These are phyloP conservation scores for Nylanderia fulva DNA, from an alignment of 1,140 invertebrate species.

Conservation along the genomic window DNA sequence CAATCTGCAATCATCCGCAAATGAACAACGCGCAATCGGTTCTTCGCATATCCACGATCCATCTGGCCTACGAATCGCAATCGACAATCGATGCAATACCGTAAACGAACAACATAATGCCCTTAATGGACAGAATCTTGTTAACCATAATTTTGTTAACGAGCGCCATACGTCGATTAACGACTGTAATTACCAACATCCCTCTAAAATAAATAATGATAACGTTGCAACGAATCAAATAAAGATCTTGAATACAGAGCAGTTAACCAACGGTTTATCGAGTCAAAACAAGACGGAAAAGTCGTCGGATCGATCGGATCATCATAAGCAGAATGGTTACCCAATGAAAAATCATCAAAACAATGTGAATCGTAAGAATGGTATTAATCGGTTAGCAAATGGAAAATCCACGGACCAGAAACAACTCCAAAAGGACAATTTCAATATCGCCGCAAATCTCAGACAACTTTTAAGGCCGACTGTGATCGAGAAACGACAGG, in stretches of 20 bases:
- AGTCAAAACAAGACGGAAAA: conserved; percentile 2
- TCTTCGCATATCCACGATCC: conserved; percentile 81
- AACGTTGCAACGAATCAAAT: background rate
- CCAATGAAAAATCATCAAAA: conserved; percentile 22
- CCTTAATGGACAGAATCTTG: conserved; percentile 26
- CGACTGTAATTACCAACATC: background rate
- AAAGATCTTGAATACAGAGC: conserved; percentile 32
- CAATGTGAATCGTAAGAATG: conserved; percentile 32
- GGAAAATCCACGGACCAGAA: conserved; percentile 32
- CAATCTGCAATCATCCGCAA: conserved; percentile 71
- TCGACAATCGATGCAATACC: conserved; percentile 38
- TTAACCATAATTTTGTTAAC: conserved; percentile 41
- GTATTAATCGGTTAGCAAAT: conserved; percentile 48
- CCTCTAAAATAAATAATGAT: conserved; percentile 20
- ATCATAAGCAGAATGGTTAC: conserved; percentile 42
- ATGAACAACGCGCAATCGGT: conserved; percentile 58
- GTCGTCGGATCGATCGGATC: conserved; percentile 24
- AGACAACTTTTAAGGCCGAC: conserved; percentile 86
- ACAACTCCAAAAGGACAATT: conserved; percentile 61
- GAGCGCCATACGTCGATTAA: conserved; percentile 39
- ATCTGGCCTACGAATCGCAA: conserved; percentile 76
- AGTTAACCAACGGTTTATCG: conserved; percentile 9
- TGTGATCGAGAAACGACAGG: conserved; percentile 81
- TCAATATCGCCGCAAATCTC: conserved; percentile 84
- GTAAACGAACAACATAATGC: conserved; percentile 52